Evolutionary conservation across 2,797 vertebrate species (phyloP), one percentile per base, ranked within the genome.

Genomic region (Poeciliopsis presidionis): DNA sequence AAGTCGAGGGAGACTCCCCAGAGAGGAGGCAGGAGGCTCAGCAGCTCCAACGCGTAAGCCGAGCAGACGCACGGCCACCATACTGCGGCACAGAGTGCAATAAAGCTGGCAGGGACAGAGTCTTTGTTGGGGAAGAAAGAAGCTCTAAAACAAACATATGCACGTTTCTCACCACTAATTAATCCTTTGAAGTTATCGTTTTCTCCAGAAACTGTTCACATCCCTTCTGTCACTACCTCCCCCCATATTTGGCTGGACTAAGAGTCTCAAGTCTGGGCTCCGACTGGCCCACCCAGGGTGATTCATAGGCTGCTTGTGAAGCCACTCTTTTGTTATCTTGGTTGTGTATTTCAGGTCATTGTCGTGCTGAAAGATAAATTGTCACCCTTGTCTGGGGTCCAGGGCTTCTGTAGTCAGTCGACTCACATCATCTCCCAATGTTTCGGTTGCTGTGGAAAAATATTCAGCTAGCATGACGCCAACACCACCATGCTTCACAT

Each of bases 81-180:
- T 78, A 77, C 81, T 80, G 84, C 47, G 41, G 88, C 84, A 75
- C 77, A 78, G 71, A 22, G 71, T 75, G 80, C 80, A 80, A 84
- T 71, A 77, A 81, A 86, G 75, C 79, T 88, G 89, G 84, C 88
- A 88, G 69, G 69, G 73, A 33, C 51, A 41, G 47, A 73, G 41
- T 33, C 88, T 93, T 94, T 91, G 87, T 91, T 81, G 59, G 71
- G 78, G 69, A 88, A 86, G 83, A 87, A 87, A 87, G 69, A 53
- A 61, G 47, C 61, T 84, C 79, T 73, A 75, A 86, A 81, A 84
- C 45, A 79, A 90, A 89, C 90, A 91, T 84, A 87, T 85, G 88
- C 80, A 81, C 67, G 76, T 81, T 87, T 69, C 78, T 74, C 45
- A 49, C 61, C 28, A 65, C 70, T 46, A 76, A 77, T 85, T 74